These are phyloP conservation scores for Melanophora roralis DNA, from an alignment of 2,888 invertebrate genomes.

Conservation along the genomic window DNA sequence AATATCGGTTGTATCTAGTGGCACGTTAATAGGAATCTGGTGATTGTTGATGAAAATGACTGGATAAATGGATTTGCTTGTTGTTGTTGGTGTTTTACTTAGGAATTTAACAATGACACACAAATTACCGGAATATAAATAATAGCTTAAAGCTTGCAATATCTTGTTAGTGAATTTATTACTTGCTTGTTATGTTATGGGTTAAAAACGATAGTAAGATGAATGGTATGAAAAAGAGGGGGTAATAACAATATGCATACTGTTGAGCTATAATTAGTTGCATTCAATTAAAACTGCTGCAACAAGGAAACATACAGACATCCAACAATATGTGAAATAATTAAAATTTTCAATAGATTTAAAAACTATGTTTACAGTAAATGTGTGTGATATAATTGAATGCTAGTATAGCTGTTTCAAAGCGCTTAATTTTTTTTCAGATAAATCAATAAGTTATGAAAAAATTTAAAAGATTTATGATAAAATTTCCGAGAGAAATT, in stretches of 20 bases:
- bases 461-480: background rate
- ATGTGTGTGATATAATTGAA: background rate
- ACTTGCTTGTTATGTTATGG: background rate
- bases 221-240: background rate
- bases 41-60: background rate
- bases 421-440: background rate
- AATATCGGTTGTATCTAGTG: too few species aligned
- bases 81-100: background rate
- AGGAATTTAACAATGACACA: conserved; percentile 35
- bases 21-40: background rate
- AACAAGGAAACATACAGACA: conserved; percentile 39
- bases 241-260: conserved; percentile 1
- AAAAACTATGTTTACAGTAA: background rate
- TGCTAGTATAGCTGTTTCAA: background rate
- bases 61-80: background rate
- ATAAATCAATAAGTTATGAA: background rate
- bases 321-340: background rate
- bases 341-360: background rate
- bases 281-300: conserved; percentile 6
- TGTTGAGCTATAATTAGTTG: conserved; percentile 36
- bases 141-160: conserved; percentile 19
- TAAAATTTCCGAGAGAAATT: background rate
- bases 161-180: conserved; percentile 18
- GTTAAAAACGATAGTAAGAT: background rate
- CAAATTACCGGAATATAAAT: conserved; percentile 32